Percentiles rank a stretch among this genome's conserved stretches.
These are phyloP conservation scores for Odobenus rosmarus DNA, from an alignment of 2,113 vertebrate genomes.

Conservation along the genomic window DNA sequence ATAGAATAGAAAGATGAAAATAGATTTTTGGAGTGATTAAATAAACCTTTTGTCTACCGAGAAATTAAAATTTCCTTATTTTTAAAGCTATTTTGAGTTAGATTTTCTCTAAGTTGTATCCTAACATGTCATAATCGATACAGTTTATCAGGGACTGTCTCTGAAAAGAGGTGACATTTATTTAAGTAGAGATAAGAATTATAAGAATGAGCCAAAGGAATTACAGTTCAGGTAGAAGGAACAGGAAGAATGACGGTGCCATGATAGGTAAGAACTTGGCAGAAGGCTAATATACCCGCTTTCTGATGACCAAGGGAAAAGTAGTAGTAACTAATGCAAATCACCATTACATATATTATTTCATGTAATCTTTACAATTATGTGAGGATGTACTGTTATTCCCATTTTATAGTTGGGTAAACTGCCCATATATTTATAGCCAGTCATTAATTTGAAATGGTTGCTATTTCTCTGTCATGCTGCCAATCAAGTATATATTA, in stretches of 20 bases:
- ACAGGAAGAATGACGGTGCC: not conserved
- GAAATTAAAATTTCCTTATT: not conserved
- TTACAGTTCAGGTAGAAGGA: slow-evolving; percentile 1
- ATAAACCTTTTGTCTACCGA: slow-evolving; percentile 11
- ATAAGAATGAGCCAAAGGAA: not conserved
- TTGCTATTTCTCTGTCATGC: slow-evolving; percentile 30
- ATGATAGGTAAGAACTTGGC: slow-evolving; percentile 9
- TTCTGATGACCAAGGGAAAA: slow-evolving; percentile 10
- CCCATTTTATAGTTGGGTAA: not conserved
- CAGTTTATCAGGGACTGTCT: not conserved
- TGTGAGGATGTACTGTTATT: not conserved
- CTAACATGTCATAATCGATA: not conserved
- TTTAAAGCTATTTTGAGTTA: slow-evolving; percentile 27
- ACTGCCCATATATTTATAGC: not conserved
- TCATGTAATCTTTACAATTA: slow-evolving; percentile 7
- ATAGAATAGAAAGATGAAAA: slow-evolving; percentile 28
- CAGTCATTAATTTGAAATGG: slow-evolving; percentile 41
- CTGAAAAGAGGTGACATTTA: not conserved
- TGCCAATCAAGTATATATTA: not conserved
- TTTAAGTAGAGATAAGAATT: slow-evolving; percentile 39
- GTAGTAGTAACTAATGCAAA: not conserved
- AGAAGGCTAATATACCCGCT: not conserved
- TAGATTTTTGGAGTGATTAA: slow-evolving; percentile 13
- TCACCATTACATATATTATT: slow-evolving; percentile 12
- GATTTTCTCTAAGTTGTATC: not conserved